Evolutionary conservation across 2,113 vertebrate species (phyloP).

Genomic region (Cyprinodon tularosa): DNA sequence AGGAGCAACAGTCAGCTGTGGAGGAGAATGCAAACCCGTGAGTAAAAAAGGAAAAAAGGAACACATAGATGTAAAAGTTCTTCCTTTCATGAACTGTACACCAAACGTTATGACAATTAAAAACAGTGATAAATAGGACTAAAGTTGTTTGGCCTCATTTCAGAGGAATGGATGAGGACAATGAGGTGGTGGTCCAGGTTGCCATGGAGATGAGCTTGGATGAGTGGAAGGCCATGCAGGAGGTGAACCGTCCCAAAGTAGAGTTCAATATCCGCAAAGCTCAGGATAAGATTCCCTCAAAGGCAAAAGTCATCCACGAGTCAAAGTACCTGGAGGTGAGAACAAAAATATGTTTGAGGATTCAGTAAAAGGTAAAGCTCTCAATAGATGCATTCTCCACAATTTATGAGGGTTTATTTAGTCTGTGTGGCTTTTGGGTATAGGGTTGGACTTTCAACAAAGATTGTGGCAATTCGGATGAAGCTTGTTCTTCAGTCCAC

Average conservation of each 20-base stretch:
- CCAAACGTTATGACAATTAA: background rate
- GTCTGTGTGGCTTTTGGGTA: no score
- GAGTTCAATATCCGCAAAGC: constrained; percentile 96
- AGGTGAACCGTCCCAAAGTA: constrained; percentile 85
- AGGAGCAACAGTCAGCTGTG: constrained; percentile 69
- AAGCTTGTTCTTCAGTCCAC: no score
- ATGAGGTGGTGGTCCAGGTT: constrained; percentile 83
- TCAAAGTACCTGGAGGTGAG: constrained; percentile 87
- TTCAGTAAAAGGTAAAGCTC: no score
- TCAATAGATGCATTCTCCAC: no score
- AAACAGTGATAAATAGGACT: background rate
- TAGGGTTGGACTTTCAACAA: no score
- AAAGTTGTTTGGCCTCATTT: background rate
- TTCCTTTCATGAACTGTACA: background rate
- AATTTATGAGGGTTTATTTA: no score
- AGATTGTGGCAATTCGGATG: no score
- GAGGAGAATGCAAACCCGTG: constrained; percentile 81
- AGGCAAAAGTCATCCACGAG: constrained; percentile 94
- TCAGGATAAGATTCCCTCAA: constrained; percentile 87
- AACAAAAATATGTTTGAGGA: background rate
- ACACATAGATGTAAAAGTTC: no score
- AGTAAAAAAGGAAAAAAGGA: constrained; percentile 23
- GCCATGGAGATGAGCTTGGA: constrained; percentile 93
- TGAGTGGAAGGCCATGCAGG: constrained; percentile 94
- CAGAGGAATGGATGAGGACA: constrained; percentile 52